phyloP scores from a whole-genome alignment of 30 jellyfish, hydroid and myxozoan genomes.

The Rhopilema esculentum region DNA sequence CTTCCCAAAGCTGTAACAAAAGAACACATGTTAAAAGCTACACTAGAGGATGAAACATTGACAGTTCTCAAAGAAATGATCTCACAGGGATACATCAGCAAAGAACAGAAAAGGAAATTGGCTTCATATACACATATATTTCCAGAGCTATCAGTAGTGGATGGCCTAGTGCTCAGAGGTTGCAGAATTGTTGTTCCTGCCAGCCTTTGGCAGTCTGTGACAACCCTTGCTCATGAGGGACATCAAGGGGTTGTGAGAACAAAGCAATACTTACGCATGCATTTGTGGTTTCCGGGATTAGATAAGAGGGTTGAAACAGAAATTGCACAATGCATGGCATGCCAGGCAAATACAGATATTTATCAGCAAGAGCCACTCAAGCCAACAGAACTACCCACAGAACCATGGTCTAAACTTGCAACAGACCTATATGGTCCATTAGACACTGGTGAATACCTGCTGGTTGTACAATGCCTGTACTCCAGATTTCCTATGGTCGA shows the following conservation, averaged over 20 bases:
- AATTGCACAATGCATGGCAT: constrained; percentile 35
- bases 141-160: constrained; percentile 24
- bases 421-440: constrained; percentile 32
- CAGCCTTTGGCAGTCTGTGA: constrained; percentile 2
- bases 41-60: constrained; percentile 32
- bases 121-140: constrained; percentile 17
- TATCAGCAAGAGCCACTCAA: constrained; percentile 34
- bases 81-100: constrained; percentile 29
- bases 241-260: constrained; percentile 52
- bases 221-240: constrained; percentile 65
- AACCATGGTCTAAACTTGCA: constrained; percentile 40
- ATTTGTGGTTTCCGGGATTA: constrained; percentile 64
- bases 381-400: constrained; percentile 46
- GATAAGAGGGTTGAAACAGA: constrained; percentile 21
- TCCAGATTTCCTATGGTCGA: constrained; percentile 63
- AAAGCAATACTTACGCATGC: constrained; percentile 51
- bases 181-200: constrained; percentile 27
- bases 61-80: constrained; percentile 21
- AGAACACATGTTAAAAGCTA: constrained; percentile 10
- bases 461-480: constrained; percentile 41
- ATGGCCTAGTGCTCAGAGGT: constrained; percentile 29
- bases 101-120: constrained; percentile 25
- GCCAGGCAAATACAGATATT: constrained; percentile 50
- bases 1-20: constrained; percentile 31
- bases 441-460: constrained; percentile 44